Percentiles rank a stretch among this genome's conserved stretches.
phyloP scores from a whole-genome alignment of 2,888 invertebrate species.

The Cylloceria caligata region DNA sequence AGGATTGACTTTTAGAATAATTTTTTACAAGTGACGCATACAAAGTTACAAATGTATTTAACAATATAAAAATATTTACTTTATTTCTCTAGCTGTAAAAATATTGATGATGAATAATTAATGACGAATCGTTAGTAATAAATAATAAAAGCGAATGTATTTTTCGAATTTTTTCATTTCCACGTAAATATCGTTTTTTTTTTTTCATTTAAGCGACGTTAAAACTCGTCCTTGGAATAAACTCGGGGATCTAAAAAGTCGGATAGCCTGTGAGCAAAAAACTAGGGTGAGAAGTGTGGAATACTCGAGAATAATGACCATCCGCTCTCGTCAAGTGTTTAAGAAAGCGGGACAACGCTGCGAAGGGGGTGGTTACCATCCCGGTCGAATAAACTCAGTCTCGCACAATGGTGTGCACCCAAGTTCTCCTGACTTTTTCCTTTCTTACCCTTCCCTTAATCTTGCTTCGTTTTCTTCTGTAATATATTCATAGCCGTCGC shows the following conservation, averaged over 20 bases:
- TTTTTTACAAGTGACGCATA: not conserved
- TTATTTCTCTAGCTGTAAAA: not conserved
- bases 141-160: not conserved
- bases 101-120: not conserved
- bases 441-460: constrained; percentile 15
- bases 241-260: constrained; percentile 40
- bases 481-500: constrained; percentile 82
- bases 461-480: constrained; percentile 67
- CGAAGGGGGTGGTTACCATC: constrained; percentile 51
- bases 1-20: not conserved
- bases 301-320: constrained; percentile 75
- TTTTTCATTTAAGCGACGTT: constrained; percentile 14
- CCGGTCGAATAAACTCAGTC: constrained; percentile 77
- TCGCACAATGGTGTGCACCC: constrained; percentile 47
- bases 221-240: constrained; percentile 37
- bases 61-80: not conserved
- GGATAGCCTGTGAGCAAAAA: constrained; percentile 44
- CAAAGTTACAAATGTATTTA: not conserved
- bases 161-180: not conserved
- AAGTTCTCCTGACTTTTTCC: constrained; percentile 48
- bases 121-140: not conserved
- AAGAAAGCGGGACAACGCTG: constrained; percentile 72
- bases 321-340: constrained; percentile 75
- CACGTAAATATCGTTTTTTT: constrained; percentile 12
- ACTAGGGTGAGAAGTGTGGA: constrained; percentile 64